Conservation (phyloP, 2,113 vertebrate species). For the Oncorhynchus gorbuscha region DNA sequence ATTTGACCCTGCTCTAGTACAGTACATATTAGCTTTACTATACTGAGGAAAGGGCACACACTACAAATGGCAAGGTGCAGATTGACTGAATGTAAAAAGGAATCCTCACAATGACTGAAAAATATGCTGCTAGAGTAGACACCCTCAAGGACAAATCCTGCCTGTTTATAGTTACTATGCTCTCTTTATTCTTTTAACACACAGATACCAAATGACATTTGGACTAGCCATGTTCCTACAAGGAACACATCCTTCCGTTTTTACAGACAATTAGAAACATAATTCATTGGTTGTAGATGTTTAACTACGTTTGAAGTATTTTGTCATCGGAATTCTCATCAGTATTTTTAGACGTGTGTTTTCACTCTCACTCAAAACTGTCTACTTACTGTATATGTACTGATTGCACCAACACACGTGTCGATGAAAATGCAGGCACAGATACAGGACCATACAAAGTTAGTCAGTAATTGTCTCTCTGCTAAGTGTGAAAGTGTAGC, state of each 20-base stretch:
- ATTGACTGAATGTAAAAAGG: not conserved
- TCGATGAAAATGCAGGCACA: not conserved
- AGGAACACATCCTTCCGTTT: too few species aligned
- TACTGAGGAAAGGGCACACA: not conserved
- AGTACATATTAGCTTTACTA: not conserved
- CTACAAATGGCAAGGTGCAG: not conserved
- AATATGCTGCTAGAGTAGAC: not conserved
- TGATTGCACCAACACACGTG: not conserved
- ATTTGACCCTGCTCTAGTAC: too few species aligned
- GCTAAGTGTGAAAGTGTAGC: slow-evolving; percentile 56
- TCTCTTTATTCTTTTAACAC: too few species aligned
- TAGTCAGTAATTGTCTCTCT: slow-evolving; percentile 22
- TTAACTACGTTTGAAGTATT: too few species aligned
- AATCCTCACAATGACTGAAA: not conserved
- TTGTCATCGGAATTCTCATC: too few species aligned
- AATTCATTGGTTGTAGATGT: too few species aligned
- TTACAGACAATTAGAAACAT: too few species aligned
- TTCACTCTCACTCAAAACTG: not conserved
- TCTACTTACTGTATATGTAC: not conserved
- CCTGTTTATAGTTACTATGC: too few species aligned
- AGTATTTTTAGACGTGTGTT: not conserved
- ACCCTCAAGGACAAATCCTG: not conserved
- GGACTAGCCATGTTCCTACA: too few species aligned
- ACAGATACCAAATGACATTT: too few species aligned
- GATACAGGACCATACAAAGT: not conserved